Conservation (phyloP, 2,888 invertebrate species). For the Eristalinus sepulchralis region DNA sequence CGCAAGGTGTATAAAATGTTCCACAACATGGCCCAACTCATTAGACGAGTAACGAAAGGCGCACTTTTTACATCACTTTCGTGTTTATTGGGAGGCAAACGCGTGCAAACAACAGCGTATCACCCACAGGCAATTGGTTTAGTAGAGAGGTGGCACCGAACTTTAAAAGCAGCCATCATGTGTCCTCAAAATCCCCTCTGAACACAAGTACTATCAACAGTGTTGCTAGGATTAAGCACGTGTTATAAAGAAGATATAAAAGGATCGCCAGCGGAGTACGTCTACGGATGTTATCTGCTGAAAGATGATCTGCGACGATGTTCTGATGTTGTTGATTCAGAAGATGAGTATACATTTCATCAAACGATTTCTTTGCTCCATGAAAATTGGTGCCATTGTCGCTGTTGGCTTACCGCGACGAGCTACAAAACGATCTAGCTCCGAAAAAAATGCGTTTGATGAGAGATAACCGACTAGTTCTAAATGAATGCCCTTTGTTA, state of each 20-base stretch:
- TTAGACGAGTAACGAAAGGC: no score
- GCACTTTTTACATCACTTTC: no score
- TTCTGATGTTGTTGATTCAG: background rate
- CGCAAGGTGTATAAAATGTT: background rate
- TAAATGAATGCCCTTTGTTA: no score
- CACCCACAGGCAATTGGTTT: background rate
- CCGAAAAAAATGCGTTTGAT: no score
- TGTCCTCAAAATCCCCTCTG: constrained; percentile 73
- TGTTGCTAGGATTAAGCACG: constrained; percentile 76
- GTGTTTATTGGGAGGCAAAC: background rate
- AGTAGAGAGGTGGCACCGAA: background rate
- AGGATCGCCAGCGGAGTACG: constrained; percentile 31
- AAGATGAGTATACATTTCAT: background rate
- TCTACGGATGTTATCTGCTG: background rate
- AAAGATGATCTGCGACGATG: background rate
- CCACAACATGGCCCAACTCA: background rate
- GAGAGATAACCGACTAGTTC: no score
- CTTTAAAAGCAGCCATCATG: background rate
- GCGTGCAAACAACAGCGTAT: constrained; percentile 5
- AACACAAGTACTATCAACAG: constrained; percentile 74
- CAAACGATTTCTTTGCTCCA: background rate
- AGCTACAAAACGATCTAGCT: no score
- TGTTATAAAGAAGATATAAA: constrained; percentile 71
- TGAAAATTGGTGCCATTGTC: constrained; percentile 21
- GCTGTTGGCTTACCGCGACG: background rate